Percentiles rank a stretch among this genome's conserved stretches.
phyloP scores from a whole-genome alignment of 2,888 invertebrate species.

The Theodoxus fluviatilis region DNA sequence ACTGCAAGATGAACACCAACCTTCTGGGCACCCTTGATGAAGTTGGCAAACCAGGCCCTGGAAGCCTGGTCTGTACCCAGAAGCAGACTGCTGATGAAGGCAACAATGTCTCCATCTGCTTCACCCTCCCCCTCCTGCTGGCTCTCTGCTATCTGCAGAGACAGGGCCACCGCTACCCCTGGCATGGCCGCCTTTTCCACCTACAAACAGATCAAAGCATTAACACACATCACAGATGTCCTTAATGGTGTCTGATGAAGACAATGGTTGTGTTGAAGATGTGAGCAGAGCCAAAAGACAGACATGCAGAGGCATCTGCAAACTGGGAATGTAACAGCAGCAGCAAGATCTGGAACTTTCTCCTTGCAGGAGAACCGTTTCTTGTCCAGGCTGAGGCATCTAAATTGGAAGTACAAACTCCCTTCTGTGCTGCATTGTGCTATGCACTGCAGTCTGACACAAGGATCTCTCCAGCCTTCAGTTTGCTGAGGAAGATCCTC shows the following conservation, averaged over 20 bases:
- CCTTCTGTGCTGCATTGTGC: too few relatives aligned
- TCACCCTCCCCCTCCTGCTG: constrained; percentile 39
- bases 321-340: too few relatives aligned
- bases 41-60: constrained; percentile 91
- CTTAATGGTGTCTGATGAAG: not conserved
- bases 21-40: constrained; percentile 82
- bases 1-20: constrained; percentile 32
- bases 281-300: too few relatives aligned
- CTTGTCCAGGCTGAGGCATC: too few relatives aligned
- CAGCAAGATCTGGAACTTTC: too few relatives aligned
- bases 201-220: constrained; percentile 51
- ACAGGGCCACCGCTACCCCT: constrained; percentile 83
- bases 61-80: constrained; percentile 89
- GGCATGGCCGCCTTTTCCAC: constrained; percentile 88
- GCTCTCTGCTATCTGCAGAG: constrained; percentile 70
- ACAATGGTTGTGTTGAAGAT: too few relatives aligned
- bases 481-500: too few relatives aligned
- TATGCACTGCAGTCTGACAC: too few relatives aligned
- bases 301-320: too few relatives aligned
- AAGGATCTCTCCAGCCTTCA: too few relatives aligned
- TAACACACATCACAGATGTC: not conserved
- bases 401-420: too few relatives aligned
- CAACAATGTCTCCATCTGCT: constrained; percentile 71
- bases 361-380: too few relatives aligned
- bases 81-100: constrained; percentile 86